phyloP scores from a whole-genome alignment of 1,140 invertebrate species.

The Lepidotrigona ventralis region DNA sequence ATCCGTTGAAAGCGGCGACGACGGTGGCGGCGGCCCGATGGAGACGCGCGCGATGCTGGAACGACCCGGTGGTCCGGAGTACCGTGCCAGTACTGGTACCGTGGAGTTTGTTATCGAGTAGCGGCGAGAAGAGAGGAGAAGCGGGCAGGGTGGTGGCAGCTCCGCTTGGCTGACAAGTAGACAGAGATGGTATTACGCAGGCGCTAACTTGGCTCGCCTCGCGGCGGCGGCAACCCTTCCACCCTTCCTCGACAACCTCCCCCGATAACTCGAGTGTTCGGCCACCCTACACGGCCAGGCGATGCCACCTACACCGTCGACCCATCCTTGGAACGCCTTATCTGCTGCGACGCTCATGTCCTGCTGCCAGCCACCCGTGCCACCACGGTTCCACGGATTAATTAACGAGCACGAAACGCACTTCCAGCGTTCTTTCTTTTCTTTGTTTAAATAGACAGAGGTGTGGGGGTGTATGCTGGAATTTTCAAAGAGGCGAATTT shows the following conservation, averaged over 20 bases:
- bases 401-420: neutral
- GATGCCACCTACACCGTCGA: constrained; percentile 41
- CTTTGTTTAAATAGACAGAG: too few species aligned
- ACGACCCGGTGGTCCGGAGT: constrained; percentile 74
- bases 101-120: constrained; percentile 76
- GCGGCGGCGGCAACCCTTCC: constrained; percentile 26
- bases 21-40: neutral
- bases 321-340: constrained; percentile 10
- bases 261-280: constrained; percentile 35
- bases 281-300: constrained; percentile 23
- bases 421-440: neutral
- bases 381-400: neutral
- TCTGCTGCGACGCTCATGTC: neutral
- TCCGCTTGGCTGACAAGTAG: constrained; percentile 70
- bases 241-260: neutral
- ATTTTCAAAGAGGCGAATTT: too few species aligned
- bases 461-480: too few species aligned
- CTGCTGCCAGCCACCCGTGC: neutral
- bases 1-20: constrained; percentile 19
- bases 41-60: constrained; percentile 40
- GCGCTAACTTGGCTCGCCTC: constrained; percentile 48
- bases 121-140: constrained; percentile 56
- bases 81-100: constrained; percentile 77
- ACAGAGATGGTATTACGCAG: constrained; percentile 54
- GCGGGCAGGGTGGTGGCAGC: constrained; percentile 71